These are phyloP conservation scores for Capreolus pygargus DNA, from an alignment of 2,113 vertebrate genomes.

Conservation along the genomic window DNA sequence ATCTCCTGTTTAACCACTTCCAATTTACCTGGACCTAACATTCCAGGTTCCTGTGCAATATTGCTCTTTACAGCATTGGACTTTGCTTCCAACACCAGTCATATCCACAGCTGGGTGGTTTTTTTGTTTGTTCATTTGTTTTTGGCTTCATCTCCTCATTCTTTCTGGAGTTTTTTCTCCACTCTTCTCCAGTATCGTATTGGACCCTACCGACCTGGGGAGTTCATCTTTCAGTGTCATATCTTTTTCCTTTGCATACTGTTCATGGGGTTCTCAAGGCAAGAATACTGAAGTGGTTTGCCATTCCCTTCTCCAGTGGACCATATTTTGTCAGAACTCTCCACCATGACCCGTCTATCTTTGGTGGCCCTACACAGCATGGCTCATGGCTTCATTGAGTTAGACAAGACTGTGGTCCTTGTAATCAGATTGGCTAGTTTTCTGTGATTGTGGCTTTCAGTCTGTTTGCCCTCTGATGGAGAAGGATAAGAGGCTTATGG, in stretches of 20 bases:
- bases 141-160: accelerated
- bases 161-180: neutral
- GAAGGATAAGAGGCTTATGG: neutral
- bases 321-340: neutral
- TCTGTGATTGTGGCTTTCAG: neutral
- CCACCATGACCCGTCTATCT: neutral
- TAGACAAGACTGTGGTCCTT: neutral
- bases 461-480: neutral
- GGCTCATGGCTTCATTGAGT: neutral
- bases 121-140: neutral
- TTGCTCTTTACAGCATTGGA: neutral
- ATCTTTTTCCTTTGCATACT: neutral
- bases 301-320: neutral
- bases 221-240: neutral
- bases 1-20: neutral
- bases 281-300: neutral
- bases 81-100: neutral
- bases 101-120: neutral
- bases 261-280: neutral
- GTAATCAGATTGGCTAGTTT: neutral
- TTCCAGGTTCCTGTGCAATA: neutral
- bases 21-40: neutral
- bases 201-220: neutral
- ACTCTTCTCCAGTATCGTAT: neutral
- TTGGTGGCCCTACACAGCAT: neutral